Conservation (phyloP, 2,113 vertebrate genomes). For the Cyprinodon brontotheroides region DNA sequence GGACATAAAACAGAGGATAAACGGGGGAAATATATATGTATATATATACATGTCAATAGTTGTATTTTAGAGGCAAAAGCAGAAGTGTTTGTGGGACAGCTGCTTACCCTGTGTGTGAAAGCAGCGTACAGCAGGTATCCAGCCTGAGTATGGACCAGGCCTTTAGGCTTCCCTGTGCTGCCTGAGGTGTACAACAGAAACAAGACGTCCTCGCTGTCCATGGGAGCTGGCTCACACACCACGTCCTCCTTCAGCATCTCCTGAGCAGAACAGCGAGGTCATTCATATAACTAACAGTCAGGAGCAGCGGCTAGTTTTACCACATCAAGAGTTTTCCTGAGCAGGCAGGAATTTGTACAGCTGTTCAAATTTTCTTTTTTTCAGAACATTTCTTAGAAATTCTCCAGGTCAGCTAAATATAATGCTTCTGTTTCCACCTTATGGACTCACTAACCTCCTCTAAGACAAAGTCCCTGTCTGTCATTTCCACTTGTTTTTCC, state of each 20-base stretch:
- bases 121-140: slow-evolving; percentile 83
- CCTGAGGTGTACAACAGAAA: slow-evolving; percentile 84
- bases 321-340: neutral
- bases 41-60: neutral
- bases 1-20: slow-evolving; percentile 16
- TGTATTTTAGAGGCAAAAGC: neutral
- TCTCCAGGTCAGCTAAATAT: neutral
- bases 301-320: neutral
- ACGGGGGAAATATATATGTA: neutral
- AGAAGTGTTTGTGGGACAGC: neutral
- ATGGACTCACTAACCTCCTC: slow-evolving; percentile 63
- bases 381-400: neutral
- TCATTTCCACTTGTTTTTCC: slow-evolving; percentile 54
- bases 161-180: slow-evolving; percentile 85
- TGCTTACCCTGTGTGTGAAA: slow-evolving; percentile 80
- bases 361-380: neutral
- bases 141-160: slow-evolving; percentile 84
- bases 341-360: neutral
- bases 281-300: neutral
- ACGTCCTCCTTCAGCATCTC: slow-evolving; percentile 81
- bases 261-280: slow-evolving; percentile 52
- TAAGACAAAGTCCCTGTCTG: slow-evolving; percentile 59
- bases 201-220: slow-evolving; percentile 83
- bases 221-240: slow-evolving; percentile 77
- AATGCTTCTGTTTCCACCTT: neutral